Base-by-base conservation (phyloP, 2,888 invertebrate species). In the Euzetes globulus region DNA sequence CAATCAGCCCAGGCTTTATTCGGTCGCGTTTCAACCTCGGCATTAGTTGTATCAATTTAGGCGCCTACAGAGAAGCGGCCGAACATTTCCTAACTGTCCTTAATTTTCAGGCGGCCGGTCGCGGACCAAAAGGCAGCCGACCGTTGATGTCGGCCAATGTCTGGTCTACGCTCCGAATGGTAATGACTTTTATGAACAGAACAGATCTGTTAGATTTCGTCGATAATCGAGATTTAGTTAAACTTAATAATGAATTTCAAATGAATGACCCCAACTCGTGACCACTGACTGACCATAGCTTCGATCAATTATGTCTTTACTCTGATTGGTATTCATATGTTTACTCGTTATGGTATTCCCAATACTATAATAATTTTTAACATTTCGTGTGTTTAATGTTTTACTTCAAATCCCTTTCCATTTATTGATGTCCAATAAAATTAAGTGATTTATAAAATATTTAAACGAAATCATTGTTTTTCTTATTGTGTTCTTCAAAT, bases 21-120 rank as follows among this genome's bases (percentile, higher is more conserved):
- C 87, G 99, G 76, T 96, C 97, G 9, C 87, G 99, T 76, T 99
- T 96, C 82, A 99, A 99, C 85, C 90, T 99, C 75, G 98, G 97
- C 33, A 96, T 99, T 74, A 94, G 95, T 76, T 99, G 98, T 82
- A 92, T 98, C 84, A 97, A 97, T 84, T 87, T 99, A 65, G 90
- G 91, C 79, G 94, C 94, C 63, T 91, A 97, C 81, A 86, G 84
- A 81, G 91, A 98, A 85, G 96, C 98, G 7, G 92, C 91, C 17
- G 96, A 97, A 82, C 98, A 99, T 85, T 90, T 99, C 80, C 83
- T 98, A 71, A 90, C 90, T 4, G 96, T 97, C 0, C 84, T 99
- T 50, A 95, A 94, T 83, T 90, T 95, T 83, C 98, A 99, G 85
- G 77, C 76, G 72, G 88, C 88, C 77, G 91, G 88, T 72, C 88